Evolutionary conservation across 1,140 invertebrate species (phyloP).

Genomic region (Pinna nobilis): DNA sequence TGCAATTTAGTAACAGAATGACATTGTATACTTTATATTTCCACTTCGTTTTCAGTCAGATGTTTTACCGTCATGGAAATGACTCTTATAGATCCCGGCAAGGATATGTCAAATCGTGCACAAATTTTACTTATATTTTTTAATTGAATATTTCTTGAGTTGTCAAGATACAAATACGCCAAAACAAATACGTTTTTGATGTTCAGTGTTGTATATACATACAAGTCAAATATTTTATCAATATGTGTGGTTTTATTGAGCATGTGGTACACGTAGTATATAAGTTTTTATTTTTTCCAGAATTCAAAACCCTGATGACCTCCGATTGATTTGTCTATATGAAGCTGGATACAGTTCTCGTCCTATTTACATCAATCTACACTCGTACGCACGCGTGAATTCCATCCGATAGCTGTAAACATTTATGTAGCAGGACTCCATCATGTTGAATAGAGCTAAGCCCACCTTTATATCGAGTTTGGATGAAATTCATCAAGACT

Average conservation of each 20-base stretch:
- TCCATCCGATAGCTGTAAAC: slow-evolving; percentile 33
- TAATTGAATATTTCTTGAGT: too few relatives aligned
- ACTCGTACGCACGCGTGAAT: slow-evolving; percentile 39
- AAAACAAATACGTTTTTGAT: too few relatives aligned
- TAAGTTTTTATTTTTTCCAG: slow-evolving; percentile 60
- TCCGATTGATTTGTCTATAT: slow-evolving; percentile 57
- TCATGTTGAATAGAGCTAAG: slow-evolving; percentile 27
- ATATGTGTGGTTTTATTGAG: neutral
- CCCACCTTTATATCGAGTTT: slow-evolving; percentile 29
- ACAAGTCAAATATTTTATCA: neutral
- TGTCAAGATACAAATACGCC: too few relatives aligned
- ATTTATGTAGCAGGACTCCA: slow-evolving; percentile 30
- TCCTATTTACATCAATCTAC: slow-evolving; percentile 31
- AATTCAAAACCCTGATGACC: slow-evolving; percentile 70
- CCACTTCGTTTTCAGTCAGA: too few relatives aligned
- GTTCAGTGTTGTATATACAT: neutral
- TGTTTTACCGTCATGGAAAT: too few relatives aligned
- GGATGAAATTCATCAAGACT: slow-evolving; percentile 29
- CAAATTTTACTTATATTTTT: too few relatives aligned
- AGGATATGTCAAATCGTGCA: too few relatives aligned
- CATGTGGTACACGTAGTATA: slow-evolving; percentile 36
- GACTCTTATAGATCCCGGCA: too few relatives aligned
- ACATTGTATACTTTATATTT: too few relatives aligned
- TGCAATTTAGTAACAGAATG: too few relatives aligned
- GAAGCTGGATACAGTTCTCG: slow-evolving; percentile 37